Conservation (phyloP, 2,888 invertebrate species). For the Trilocha varians region DNA sequence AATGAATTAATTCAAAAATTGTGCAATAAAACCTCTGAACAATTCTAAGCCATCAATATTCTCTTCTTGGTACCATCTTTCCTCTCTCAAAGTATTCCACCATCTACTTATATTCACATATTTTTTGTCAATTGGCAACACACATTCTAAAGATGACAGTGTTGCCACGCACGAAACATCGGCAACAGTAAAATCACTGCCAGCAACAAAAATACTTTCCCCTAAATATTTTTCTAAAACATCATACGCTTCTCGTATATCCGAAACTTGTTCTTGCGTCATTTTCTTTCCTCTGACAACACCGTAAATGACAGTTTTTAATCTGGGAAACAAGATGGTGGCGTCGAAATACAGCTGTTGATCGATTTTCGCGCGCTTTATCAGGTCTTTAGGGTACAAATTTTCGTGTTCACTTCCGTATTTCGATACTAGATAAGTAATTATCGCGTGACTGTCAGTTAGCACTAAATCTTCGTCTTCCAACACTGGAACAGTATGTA, state of each 20-base stretch:
- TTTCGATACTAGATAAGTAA: slow-evolving; percentile 30
- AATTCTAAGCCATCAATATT: slow-evolving; percentile 26
- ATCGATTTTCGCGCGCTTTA: slow-evolving; percentile 24
- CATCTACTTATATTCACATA: slow-evolving; percentile 23
- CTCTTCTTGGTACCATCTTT: slow-evolving; percentile 27
- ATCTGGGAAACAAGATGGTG: slow-evolving; percentile 29
- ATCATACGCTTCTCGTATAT: slow-evolving; percentile 29
- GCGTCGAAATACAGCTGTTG: slow-evolving; percentile 35
- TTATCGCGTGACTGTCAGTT: slow-evolving; percentile 36
- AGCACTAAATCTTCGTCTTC: slow-evolving; percentile 31
- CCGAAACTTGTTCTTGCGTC: slow-evolving; percentile 18
- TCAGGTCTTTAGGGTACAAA: slow-evolving; percentile 29
- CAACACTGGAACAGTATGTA: slow-evolving; percentile 35
- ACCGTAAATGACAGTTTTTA: slow-evolving; percentile 22
- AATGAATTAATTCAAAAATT: slow-evolving; percentile 13
- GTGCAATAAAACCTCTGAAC: slow-evolving; percentile 21
- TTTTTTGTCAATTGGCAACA: slow-evolving; percentile 23
- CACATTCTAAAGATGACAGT: slow-evolving; percentile 24
- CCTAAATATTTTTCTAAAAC: slow-evolving; percentile 31
- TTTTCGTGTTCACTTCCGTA: slow-evolving; percentile 19
- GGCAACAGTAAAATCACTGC: slow-evolving; percentile 28
- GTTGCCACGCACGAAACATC: slow-evolving; percentile 37
- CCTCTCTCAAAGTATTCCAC: slow-evolving; percentile 23
- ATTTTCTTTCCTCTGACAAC: slow-evolving; percentile 16
- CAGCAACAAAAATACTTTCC: slow-evolving; percentile 21